Conservation (phyloP, 2,113 vertebrate species). For the Talpa occidentalis region DNA sequence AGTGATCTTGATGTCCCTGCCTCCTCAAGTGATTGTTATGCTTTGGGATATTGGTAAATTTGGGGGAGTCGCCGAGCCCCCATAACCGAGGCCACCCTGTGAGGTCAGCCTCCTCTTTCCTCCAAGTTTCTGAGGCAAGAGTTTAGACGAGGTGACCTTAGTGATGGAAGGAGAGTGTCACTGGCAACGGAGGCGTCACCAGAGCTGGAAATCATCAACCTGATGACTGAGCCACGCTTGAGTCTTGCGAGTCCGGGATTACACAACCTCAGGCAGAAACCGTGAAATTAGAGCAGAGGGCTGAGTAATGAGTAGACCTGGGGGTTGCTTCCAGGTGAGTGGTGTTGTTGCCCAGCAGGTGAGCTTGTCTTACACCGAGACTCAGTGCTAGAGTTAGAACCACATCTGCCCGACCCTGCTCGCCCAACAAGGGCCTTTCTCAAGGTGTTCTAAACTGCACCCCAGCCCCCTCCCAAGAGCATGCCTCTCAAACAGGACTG, state of each 20-base stretch:
- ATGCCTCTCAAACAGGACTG: fast-evolving
- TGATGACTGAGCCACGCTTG: neutral
- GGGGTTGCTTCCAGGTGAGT: neutral
- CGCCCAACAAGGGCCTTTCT: neutral
- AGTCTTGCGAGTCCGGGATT: constrained; percentile 14
- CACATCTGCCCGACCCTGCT: neutral
- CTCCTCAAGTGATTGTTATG: neutral
- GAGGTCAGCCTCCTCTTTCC: neutral
- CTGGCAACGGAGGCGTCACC: neutral
- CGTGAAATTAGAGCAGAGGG: neutral
- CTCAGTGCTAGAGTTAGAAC: neutral
- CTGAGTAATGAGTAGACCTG: neutral
- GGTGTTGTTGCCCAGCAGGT: neutral
- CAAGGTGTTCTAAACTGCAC: neutral
- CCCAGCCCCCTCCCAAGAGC: neutral
- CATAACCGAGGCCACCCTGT: neutral
- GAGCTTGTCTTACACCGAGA: neutral
- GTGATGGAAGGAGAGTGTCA: neutral
- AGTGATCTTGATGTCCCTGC: neutral
- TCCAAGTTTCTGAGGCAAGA: neutral
- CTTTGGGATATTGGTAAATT: neutral
- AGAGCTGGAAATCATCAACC: neutral
- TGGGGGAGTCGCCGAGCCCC: neutral
- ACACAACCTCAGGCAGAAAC: constrained; percentile 62
- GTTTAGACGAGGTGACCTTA: neutral